Percentiles rank a stretch among this genome's conserved stretches.
Evolutionary conservation across 2,888 invertebrate genomes (phyloP).

Genomic region (Heliconius charithonia): DNA sequence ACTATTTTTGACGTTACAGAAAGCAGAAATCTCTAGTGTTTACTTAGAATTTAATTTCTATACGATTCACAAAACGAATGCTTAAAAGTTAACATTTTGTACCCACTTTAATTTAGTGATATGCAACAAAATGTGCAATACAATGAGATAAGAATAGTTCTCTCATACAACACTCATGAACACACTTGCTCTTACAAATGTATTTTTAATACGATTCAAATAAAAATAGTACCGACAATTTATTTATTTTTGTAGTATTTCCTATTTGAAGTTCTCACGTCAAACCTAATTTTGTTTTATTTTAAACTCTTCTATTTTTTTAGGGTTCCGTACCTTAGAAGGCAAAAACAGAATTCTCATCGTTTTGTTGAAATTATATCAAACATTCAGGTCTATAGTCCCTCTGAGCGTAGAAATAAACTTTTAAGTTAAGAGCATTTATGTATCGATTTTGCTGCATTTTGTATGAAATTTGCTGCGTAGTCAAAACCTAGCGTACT

Average conservation of each 20-base stretch:
- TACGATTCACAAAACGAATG: neutral
- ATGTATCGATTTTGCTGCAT: no score
- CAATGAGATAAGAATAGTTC: neutral
- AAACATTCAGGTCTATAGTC: no score
- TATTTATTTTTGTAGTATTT: neutral
- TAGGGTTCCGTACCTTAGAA: neutral
- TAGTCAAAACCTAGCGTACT: no score
- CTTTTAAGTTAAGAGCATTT: no score
- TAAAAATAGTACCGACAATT: neutral
- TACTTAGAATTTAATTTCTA: neutral
- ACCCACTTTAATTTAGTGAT: neutral
- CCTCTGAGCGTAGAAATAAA: no score
- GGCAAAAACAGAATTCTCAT: no score
- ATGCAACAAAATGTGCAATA: no score
- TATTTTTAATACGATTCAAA: slow-evolving; percentile 9
- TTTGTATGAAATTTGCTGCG: no score
- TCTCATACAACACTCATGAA: neutral
- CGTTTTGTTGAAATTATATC: no score
- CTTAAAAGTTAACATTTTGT: neutral
- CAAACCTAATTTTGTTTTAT: slow-evolving; percentile 3
- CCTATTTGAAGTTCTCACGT: slow-evolving; percentile 6
- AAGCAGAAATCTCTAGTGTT: neutral
- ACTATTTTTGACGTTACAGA: neutral
- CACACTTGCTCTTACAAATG: neutral
- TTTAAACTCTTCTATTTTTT: neutral